These are phyloP conservation scores for Virgularia gustaviana DNA, from an alignment of 92 coral and sea anemone genomes.

Conservation along the genomic window DNA sequence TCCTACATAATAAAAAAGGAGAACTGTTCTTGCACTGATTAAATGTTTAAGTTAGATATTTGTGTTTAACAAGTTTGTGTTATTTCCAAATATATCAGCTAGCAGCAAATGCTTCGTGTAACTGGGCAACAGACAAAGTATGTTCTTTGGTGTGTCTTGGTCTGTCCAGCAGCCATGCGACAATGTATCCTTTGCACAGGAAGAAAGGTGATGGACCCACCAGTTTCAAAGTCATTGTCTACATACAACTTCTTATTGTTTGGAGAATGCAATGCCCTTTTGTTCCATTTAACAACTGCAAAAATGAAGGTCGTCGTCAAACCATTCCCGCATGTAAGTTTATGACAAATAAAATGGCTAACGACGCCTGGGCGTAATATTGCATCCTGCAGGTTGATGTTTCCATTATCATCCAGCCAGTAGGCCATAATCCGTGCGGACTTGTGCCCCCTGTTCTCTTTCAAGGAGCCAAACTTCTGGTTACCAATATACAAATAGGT, in stretches of 20 bases:
- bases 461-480: constrained; percentile 48
- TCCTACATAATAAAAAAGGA: no score
- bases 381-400: constrained; percentile 15
- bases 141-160: constrained; percentile 10
- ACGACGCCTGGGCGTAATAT: background rate
- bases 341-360: background rate
- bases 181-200: constrained; percentile 49
- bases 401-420: constrained; percentile 46
- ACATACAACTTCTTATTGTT: constrained; percentile 3
- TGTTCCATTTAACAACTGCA: constrained; percentile 51
- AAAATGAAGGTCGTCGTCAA: constrained; percentile 25
- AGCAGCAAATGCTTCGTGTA: background rate
- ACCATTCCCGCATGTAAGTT: constrained; percentile 15
- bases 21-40: no score
- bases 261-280: constrained; percentile 1
- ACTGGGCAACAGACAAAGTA: background rate
- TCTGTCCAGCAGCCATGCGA: constrained; percentile 33
- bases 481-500: constrained; percentile 50
- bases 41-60: no score
- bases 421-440: constrained; percentile 62
- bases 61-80: no score
- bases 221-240: constrained; percentile 23
- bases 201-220: constrained; percentile 52
- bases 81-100: no score
- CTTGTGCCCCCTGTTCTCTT: constrained; percentile 38